These are phyloP conservation scores for Drosophila cognata DNA, from an alignment of 2,888 invertebrate genomes.

Conservation along the genomic window DNA sequence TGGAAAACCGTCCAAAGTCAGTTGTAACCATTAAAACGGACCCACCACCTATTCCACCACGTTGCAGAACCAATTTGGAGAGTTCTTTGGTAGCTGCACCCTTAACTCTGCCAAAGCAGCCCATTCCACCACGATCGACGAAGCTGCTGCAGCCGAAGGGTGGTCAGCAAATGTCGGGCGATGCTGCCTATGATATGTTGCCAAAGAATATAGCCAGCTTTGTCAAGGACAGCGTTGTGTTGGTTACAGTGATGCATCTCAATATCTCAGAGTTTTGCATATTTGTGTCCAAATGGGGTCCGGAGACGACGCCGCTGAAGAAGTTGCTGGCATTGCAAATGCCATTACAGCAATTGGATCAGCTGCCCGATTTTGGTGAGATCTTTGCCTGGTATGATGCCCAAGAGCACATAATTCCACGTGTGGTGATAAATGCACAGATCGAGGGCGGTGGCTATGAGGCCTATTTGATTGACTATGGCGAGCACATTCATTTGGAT, in stretches of 20 bases:
- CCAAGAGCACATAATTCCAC: conserved; percentile 38
- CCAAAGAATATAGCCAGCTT: conserved; percentile 48
- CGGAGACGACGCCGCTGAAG: conserved; percentile 17
- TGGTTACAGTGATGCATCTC: conserved; percentile 41
- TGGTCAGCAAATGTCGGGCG: conserved; percentile 36
- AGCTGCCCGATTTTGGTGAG: conserved; percentile 62
- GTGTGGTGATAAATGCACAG: conserved; percentile 43
- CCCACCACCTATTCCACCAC: background rate
- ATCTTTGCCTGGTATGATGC: conserved; percentile 61
- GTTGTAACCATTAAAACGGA: background rate
- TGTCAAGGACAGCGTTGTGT: conserved; percentile 2
- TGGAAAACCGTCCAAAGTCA: too few species aligned
- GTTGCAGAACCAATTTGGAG: background rate
- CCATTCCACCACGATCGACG: conserved; percentile 3
- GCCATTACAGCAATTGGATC: conserved; percentile 29
- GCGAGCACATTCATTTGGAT: conserved; percentile 55
- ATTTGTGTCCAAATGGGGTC: conserved; percentile 50
- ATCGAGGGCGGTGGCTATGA: conserved; percentile 55
- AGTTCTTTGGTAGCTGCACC: too few species aligned
- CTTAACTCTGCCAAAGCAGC: background rate
- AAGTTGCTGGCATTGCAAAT: conserved; percentile 28
- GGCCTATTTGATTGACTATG: conserved; percentile 62
- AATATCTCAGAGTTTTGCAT: conserved; percentile 46
- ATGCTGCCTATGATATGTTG: conserved; percentile 37
- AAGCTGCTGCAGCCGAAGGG: conserved; percentile 48